A percentile compares a stretch with the other conserved stretches of the same genome.
Evolutionary conservation across 2,888 invertebrate genomes (phyloP).

Genomic region (Dynastes maya): DNA sequence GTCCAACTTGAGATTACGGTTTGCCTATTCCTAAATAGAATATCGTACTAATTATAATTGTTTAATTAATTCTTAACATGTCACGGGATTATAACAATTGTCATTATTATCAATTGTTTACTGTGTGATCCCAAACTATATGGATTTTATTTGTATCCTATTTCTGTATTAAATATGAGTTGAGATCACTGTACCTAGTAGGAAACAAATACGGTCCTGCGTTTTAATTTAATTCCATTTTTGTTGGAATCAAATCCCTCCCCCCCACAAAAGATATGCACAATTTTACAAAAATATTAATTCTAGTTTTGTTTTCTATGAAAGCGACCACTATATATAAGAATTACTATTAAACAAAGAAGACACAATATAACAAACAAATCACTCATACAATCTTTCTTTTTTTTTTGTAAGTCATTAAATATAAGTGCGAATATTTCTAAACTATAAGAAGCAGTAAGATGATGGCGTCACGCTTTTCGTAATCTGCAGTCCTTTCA

Average conservation of each 20-base stretch:
- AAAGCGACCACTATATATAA: conserved; percentile 43
- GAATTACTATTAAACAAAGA: background rate
- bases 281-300: conserved; percentile 1
- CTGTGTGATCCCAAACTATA: too few relatives aligned
- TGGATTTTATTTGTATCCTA: too few relatives aligned
- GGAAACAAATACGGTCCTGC: too few relatives aligned
- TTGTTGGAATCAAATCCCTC: background rate
- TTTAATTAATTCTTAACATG: background rate
- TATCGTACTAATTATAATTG: background rate
- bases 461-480: background rate
- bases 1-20: too few relatives aligned
- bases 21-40: too few relatives aligned
- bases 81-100: background rate
- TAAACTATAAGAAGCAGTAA: background rate
- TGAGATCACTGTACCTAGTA: too few relatives aligned
- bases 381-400: conserved; percentile 49
- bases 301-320: conserved; percentile 48
- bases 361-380: too few relatives aligned
- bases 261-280: conserved; percentile 3
- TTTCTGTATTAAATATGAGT: too few relatives aligned
- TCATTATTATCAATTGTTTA: conserved; percentile 9
- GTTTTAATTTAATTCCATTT: conserved; percentile 9
- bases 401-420: conserved; percentile 38
- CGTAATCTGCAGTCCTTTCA: background rate
- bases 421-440: conserved; percentile 33